Evolutionary conservation across 2,797 vertebrate species (phyloP).

Genomic region (Etheostoma perlongum): DNA sequence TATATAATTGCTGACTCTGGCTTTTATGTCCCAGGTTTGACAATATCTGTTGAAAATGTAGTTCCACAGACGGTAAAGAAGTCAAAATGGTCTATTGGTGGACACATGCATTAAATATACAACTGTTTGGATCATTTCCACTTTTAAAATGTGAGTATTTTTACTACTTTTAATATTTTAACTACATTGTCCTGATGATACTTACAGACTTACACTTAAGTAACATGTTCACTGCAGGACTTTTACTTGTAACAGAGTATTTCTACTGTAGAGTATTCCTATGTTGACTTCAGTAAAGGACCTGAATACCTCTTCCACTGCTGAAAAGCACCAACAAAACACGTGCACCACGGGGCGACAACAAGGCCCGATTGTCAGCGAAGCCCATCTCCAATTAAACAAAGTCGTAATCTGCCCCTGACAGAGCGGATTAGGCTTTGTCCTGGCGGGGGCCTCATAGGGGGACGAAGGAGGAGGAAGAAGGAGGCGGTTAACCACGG

Average conservation of each 20-base stretch:
- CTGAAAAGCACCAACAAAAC: constrained; percentile 54
- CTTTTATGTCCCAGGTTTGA: not conserved
- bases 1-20: not conserved
- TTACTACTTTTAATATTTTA: too few species aligned
- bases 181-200: too few species aligned
- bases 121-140: too few species aligned
- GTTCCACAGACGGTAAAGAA: not conserved
- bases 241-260: too few species aligned
- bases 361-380: constrained; percentile 63
- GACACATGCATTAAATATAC: too few species aligned
- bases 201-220: too few species aligned
- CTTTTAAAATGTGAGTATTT: too few species aligned
- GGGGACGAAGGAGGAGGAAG: constrained; percentile 14
- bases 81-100: not conserved
- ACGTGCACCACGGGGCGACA: constrained; percentile 61
- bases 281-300: too few species aligned
- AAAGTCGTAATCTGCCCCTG: constrained; percentile 87
- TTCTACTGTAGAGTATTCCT: too few species aligned
- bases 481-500: constrained; percentile 72
- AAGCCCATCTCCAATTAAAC: constrained; percentile 84
- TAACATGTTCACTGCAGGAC: too few species aligned
- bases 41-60: not conserved
- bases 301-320: too few species aligned
- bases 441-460: constrained; percentile 74
- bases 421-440: constrained; percentile 89